phyloP scores from a whole-genome alignment of 2,888 invertebrate genomes.

The Orthosia incerta region DNA sequence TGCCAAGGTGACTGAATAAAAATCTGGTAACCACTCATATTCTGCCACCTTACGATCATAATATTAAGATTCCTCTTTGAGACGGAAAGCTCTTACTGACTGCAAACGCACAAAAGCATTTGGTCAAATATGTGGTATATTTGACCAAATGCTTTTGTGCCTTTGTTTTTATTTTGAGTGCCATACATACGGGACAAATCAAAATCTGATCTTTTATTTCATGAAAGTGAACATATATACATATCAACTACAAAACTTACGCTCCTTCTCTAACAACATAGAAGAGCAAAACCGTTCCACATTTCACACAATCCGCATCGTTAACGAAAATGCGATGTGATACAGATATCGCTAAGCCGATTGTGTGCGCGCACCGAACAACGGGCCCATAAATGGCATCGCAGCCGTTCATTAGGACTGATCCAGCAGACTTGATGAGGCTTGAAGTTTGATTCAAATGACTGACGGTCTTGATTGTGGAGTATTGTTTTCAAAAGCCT shows the following conservation, averaged over 20 bases:
- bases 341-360: conserved; percentile 83
- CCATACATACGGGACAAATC: no score
- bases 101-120: conserved; percentile 5
- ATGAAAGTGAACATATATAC: no score
- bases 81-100: neutral
- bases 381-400: conserved; percentile 82
- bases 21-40: neutral
- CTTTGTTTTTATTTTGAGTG: neutral
- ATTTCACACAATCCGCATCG: conserved; percentile 73
- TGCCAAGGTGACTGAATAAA: neutral
- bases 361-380: conserved; percentile 81
- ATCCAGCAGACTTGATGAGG: conserved; percentile 73
- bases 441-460: conserved; percentile 58
- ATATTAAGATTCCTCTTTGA: neutral
- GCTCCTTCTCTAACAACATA: conserved; percentile 1
- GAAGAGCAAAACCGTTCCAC: conserved; percentile 43
- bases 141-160: neutral
- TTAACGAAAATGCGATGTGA: conserved; percentile 83
- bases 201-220: neutral
- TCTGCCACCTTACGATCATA: neutral
- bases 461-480: conserved; percentile 44
- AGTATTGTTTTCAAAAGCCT: conserved; percentile 42
- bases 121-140: no score
- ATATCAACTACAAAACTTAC: neutral
- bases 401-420: conserved; percentile 77